phyloP scores from a whole-genome alignment of 2,888 invertebrate genomes.

The Meiosimyza decipiens region DNA sequence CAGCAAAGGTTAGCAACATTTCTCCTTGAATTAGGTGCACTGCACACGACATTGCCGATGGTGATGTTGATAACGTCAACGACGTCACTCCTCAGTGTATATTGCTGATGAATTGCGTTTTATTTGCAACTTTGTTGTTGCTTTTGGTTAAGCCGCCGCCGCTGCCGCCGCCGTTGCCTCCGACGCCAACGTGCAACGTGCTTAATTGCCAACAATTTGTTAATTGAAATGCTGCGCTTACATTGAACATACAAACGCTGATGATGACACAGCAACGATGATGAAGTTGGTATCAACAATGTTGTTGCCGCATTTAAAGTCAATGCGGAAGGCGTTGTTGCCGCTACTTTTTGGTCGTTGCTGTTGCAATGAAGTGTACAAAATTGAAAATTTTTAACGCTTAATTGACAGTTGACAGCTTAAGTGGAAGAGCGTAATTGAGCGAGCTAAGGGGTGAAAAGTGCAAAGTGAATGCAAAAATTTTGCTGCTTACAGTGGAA shows the following conservation, averaged over 20 bases:
- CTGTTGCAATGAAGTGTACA: constrained; percentile 13
- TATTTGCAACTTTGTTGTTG: constrained; percentile 12
- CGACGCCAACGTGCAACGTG: constrained; percentile 17
- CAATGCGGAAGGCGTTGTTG: constrained; percentile 1
- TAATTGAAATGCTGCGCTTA: constrained; percentile 24
- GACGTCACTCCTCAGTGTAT: not conserved
- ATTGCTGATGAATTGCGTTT: constrained; percentile 20
- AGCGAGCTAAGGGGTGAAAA: too few relatives aligned
- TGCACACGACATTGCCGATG: not conserved
- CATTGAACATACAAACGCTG: not conserved
- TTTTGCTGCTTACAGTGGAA: too few relatives aligned
- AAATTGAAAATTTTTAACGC: constrained; percentile 24
- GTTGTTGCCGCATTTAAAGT: constrained; percentile 15
- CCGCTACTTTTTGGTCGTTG: not conserved
- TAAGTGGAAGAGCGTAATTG: not conserved
- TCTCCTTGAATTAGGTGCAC: constrained; percentile 8
- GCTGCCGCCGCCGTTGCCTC: too few relatives aligned
- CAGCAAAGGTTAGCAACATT: constrained; percentile 30
- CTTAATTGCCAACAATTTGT: constrained; percentile 33
- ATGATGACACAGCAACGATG: constrained; percentile 2
- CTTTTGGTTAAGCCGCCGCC: not conserved
- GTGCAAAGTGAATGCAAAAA: too few relatives aligned
- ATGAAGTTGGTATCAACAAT: not conserved
- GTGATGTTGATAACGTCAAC: too few relatives aligned
- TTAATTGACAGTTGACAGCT: constrained; percentile 30